Percentiles rank a stretch among this genome's conserved stretches.
These are phyloP conservation scores for Pongo pygmaeus DNA, from an alignment of 2,113 vertebrate species.

Conservation along the genomic window DNA sequence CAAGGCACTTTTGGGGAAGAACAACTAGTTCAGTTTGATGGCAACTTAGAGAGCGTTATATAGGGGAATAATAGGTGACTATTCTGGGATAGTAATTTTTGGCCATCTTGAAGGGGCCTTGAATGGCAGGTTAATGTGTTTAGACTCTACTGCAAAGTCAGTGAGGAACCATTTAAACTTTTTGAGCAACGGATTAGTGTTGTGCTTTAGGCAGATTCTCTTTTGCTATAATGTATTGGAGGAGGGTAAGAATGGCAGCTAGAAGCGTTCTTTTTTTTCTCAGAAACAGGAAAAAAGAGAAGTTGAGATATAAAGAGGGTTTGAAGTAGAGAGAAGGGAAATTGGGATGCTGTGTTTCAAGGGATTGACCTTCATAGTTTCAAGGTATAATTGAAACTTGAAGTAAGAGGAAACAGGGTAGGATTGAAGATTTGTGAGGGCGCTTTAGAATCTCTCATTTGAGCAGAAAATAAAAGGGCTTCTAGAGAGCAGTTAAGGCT, in stretches of 20 bases:
- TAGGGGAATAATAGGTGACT: neutral
- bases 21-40: neutral
- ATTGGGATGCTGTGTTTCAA: neutral
- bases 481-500: constrained; percentile 18
- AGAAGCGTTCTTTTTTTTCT: neutral
- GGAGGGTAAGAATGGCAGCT: neutral
- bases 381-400: neutral
- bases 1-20: neutral
- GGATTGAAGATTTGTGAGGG: neutral
- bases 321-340: constrained; percentile 8
- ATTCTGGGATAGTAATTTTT: constrained; percentile 2
- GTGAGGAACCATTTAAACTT: neutral
- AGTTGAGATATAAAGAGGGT: neutral
- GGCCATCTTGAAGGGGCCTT: neutral
- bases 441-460: neutral
- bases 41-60: neutral
- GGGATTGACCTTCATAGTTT: neutral
- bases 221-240: neutral
- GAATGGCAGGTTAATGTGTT: neutral
- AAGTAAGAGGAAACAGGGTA: neutral
- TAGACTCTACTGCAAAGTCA: neutral
- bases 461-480: constrained; percentile 32
- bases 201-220: neutral
- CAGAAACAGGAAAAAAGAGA: neutral
- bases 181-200: neutral